Percentiles rank a stretch among this genome's conserved stretches.
Conservation (phyloP, 2,113 vertebrate species). For the Tragelaphus scriptus region DNA sequence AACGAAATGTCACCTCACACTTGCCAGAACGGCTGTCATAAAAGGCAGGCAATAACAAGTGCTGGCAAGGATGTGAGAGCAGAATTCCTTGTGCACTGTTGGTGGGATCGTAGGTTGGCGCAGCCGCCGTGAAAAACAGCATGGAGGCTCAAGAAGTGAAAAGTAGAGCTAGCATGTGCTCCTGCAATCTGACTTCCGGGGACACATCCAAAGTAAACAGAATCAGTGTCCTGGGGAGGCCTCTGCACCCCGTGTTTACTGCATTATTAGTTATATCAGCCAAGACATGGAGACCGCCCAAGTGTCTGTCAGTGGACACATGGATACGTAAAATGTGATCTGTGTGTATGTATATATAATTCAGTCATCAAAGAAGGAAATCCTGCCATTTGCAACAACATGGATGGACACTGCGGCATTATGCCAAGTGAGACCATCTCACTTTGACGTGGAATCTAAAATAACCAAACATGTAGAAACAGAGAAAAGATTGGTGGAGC, state of each 20-base stretch:
- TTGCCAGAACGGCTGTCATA: background rate
- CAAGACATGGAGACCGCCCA: background rate
- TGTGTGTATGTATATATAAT: accelerated
- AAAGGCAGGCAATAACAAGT: background rate
- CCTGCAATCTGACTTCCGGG: too few species aligned
- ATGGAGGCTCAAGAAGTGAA: background rate
- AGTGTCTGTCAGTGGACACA: too few species aligned
- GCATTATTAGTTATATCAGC: background rate
- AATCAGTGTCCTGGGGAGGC: background rate
- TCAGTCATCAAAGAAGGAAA: background rate
- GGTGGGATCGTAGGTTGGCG: background rate
- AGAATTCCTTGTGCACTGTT: accelerated
- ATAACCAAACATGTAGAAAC: background rate
- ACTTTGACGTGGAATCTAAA: background rate
- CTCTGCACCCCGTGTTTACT: background rate
- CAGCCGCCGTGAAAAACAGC: background rate
- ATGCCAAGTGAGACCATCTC: background rate
- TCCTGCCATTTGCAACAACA: background rate
- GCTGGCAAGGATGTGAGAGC: background rate
- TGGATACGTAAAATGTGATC: background rate
- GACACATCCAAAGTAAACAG: background rate
- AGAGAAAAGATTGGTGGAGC: background rate
- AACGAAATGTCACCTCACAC: background rate
- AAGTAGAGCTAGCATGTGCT: background rate
- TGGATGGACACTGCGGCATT: background rate